Base-by-base conservation (phyloP, 2,888 invertebrate species). In the Trichopoda pennipes region DNA sequence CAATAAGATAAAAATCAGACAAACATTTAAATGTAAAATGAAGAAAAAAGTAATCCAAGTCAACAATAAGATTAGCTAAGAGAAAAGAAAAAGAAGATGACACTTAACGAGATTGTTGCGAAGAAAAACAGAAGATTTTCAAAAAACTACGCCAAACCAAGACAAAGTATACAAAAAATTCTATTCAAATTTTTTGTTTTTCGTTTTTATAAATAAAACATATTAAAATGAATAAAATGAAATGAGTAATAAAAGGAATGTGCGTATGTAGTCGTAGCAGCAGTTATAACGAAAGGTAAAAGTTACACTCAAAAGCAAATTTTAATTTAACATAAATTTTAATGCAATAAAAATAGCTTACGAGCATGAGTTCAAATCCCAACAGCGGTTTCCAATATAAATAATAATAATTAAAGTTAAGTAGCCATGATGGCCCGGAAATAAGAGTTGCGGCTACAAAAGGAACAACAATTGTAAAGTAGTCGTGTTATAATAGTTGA, bases 81-180 rank as follows among this genome's bases (percentile, higher is more conserved):
- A 78, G 61, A 78, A 55, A 61, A 56, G 56, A 58, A 75, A 49
- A 63, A 49, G 72, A 23, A 72, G 51, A 81, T 70, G 75, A 82
- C 72, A 78, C 69, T 81, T 49, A 82, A 80, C 47, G 23, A 72
- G 42, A 72, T 72, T 72, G 61, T 53, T 42, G 51, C 35, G 16
- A 38, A 32, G 42, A 42, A 61, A 49, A 38, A 60, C 17, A 14
- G 12, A 9, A 14, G 32, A 21, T 16, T n/a, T 12, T 8, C 9
- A 35, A 73, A 55, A 14, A 73, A 55, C 32, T 3, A 28, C 55
- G 53, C 47, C 44, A 64, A 51, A 49, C 47, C 8, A 49, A 63
- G 51, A 42, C 42, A 74, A 51, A 58, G 23, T 49, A 23, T 6
- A 53, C 6, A 66, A 47, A 38, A 69, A 64, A 44, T 49, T 32